A percentile compares a stretch with the other conserved stretches of the same genome.
These are phyloP conservation scores for Bos javanicus DNA, from an alignment of 2,113 vertebrate genomes.

Conservation along the genomic window DNA sequence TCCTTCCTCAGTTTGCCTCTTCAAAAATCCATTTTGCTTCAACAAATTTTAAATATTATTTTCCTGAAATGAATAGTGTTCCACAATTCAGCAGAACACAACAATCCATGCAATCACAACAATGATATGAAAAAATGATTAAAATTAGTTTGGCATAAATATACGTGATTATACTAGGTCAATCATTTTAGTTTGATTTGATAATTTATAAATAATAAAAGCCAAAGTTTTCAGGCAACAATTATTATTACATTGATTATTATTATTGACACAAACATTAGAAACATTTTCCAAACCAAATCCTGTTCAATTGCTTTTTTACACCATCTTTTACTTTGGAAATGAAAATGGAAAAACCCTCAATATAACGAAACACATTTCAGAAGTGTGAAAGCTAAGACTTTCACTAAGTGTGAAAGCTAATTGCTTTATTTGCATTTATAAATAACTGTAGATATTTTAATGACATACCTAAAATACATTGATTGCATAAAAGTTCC, in stretches of 20 bases:
- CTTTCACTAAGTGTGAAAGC: not conserved
- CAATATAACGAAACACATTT: not conserved
- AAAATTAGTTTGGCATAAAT: not conserved
- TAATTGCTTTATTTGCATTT: not conserved
- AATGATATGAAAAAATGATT: not conserved
- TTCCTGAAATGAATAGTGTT: slow-evolving; percentile 16
- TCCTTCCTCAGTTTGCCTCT: not conserved
- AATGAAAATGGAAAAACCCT: not conserved
- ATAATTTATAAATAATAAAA: not conserved
- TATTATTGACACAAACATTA: not conserved
- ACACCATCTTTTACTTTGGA: not conserved
- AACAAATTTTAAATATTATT: slow-evolving; percentile 46
- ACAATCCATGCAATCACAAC: not conserved
- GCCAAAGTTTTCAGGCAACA: not conserved
- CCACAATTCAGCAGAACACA: not conserved
- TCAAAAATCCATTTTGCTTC: not conserved
- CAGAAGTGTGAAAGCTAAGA: not conserved
- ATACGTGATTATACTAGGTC: not conserved
- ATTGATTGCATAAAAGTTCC: not conserved
- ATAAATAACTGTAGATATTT: not conserved
- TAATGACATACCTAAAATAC: not conserved
- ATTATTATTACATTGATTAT: not conserved
- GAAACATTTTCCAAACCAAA: not conserved
- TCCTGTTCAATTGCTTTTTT: not conserved
- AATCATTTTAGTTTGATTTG: not conserved